Evolutionary conservation across 2,113 vertebrate species (phyloP).

Genomic region (Castor canadensis): DNA sequence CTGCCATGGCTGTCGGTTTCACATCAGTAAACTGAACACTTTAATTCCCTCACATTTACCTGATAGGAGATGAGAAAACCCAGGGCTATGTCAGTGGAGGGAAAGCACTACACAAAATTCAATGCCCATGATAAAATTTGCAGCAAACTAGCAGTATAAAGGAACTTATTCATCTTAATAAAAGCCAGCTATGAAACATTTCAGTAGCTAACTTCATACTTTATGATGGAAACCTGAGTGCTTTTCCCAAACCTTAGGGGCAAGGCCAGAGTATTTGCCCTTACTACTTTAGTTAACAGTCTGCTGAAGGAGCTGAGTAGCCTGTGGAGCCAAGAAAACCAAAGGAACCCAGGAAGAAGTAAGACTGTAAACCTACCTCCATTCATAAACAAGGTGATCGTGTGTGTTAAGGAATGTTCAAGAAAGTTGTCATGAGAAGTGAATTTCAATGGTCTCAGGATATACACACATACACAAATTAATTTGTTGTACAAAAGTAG

Average conservation of each 20-base stretch:
- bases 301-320: no score
- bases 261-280: background rate
- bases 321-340: no score
- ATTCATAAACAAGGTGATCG: no score
- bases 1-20: background rate
- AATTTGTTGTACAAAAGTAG: no score
- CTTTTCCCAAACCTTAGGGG: background rate
- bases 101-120: background rate
- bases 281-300: rapidly evolving
- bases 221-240: background rate
- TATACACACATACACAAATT: no score
- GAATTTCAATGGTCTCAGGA: no score
- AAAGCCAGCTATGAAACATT: background rate
- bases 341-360: no score
- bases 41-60: no score
- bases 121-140: background rate
- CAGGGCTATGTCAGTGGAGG: background rate
- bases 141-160: background rate
- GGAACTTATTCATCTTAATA: background rate
- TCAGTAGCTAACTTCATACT: background rate
- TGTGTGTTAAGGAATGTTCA: no score
- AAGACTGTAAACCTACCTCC: no score
- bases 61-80: no score
- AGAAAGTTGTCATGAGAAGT: no score
- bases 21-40: background rate